phyloP scores from a whole-genome alignment of 2,113 vertebrate genomes.

The Ramphastos sulfuratus region DNA sequence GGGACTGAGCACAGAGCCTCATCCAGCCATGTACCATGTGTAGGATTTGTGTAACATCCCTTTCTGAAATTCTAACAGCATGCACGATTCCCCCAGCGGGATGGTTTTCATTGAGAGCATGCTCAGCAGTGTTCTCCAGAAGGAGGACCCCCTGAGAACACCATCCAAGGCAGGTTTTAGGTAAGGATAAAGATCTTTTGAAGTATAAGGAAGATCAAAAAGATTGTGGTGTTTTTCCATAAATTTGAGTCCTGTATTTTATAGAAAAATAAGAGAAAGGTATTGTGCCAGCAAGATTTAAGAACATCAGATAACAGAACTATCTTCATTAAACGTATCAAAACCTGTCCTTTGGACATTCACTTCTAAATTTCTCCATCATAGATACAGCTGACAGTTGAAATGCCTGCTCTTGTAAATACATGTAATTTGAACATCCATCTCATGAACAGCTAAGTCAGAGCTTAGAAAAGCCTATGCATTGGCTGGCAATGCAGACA shows the following conservation, averaged over 20 bases:
- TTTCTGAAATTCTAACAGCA: background rate
- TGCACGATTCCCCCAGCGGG: background rate
- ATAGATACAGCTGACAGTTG: background rate
- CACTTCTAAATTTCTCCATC: background rate
- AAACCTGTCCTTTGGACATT: background rate
- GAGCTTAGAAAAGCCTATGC: background rate
- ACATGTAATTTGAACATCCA: background rate
- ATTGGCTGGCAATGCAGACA: background rate
- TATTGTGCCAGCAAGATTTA: background rate
- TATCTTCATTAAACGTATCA: background rate
- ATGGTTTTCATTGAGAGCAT: too few relatives aligned
- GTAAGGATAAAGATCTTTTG: background rate
- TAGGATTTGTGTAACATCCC: background rate
- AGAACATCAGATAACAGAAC: background rate
- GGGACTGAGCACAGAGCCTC: accelerated
- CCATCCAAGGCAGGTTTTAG: background rate
- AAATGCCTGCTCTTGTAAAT: background rate
- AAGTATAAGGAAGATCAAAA: background rate
- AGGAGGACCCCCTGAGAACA: background rate
- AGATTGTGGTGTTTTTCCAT: background rate
- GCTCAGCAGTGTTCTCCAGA: background rate
- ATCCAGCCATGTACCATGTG: accelerated
- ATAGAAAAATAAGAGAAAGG: background rate
- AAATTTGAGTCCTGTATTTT: background rate
- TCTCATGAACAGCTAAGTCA: background rate